phyloP scores from a whole-genome alignment of 2,797 vertebrate species.

The Microhierax caerulescens region DNA sequence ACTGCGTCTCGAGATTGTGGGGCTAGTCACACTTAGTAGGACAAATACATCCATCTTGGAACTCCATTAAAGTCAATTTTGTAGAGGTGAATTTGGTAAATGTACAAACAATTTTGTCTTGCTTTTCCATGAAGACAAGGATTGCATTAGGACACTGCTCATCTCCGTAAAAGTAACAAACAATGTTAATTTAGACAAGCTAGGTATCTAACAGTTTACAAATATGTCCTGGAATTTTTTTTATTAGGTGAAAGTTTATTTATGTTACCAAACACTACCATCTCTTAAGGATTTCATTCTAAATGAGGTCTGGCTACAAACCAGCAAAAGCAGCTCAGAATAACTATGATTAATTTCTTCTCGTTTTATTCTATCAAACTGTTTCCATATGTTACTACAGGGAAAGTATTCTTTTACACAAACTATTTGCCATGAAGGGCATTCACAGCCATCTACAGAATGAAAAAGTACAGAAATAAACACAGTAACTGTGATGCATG shows the following conservation, averaged over 20 bases:
- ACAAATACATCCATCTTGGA: neutral
- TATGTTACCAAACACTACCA: conserved; percentile 9
- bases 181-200: neutral
- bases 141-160: neutral
- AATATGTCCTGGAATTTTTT: neutral
- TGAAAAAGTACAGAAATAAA: conserved; percentile 43
- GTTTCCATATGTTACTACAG: conserved; percentile 70
- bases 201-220: conserved; percentile 1
- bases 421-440: conserved; percentile 23
- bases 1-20: neutral
- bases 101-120: neutral
- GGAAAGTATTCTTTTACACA: conserved; percentile 45
- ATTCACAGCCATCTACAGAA: conserved; percentile 14
- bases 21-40: neutral
- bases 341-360: conserved; percentile 67
- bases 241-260: conserved; percentile 7
- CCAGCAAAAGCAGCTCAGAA: conserved; percentile 42
- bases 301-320: conserved; percentile 40
- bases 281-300: conserved; percentile 19
- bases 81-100: neutral
- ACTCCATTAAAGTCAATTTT: neutral
- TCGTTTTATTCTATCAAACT: conserved; percentile 66
- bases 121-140: neutral
- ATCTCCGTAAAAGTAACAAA: neutral
- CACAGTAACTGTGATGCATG: neutral